Base-by-base conservation (phyloP, 1,140 invertebrate species). In the Drosophila melanica region DNA sequence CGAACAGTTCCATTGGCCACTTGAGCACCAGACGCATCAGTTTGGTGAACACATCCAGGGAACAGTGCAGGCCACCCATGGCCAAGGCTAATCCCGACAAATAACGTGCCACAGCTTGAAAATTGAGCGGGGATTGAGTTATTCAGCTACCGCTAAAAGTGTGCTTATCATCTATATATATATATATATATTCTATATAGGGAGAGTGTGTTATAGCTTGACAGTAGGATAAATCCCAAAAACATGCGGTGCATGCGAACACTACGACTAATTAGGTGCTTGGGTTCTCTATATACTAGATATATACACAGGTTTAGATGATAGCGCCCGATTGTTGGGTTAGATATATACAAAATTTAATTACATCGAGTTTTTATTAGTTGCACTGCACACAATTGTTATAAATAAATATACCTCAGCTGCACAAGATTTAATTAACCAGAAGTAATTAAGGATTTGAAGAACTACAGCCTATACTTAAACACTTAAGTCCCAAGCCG, bases 1-100 rank as follows among this genome's bases (percentile, higher is more conserved):
- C 96, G 92, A 97, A 97, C 93, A 97, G 95, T 72, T 93, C 93
- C 93, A 96, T 95, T 45, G 96, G 95, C 91, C 94, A 94, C 72
- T 92, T 93, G 62, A 97, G 89, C 75, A 96, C 92, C 77, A 93
- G 93, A 67, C 87, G 84, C 55, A 97, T 93, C 72, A 97, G 92
- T 58, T 63, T 77, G 59, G 85, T 77, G 92, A 96, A 96, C 78
- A 96, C 92, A 39, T 80, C 68, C 70, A 70, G 75, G 42, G 92
- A 90, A 68, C 91, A 82, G 75, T 91, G 77, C 35, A 92, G 79
- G 58, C 86, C 87, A 72, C 93, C 93, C n/a, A 93, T 18, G 53
- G 92, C 90, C 79, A 93, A 79, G 35, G 84, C 74, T 41, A 93
- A 68, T 30, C 90, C 89, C 33, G 86, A 70, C 51, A 92, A 58